Evolutionary conservation across 2,888 invertebrate genomes (phyloP).

Genomic region (Nineta flava): DNA sequence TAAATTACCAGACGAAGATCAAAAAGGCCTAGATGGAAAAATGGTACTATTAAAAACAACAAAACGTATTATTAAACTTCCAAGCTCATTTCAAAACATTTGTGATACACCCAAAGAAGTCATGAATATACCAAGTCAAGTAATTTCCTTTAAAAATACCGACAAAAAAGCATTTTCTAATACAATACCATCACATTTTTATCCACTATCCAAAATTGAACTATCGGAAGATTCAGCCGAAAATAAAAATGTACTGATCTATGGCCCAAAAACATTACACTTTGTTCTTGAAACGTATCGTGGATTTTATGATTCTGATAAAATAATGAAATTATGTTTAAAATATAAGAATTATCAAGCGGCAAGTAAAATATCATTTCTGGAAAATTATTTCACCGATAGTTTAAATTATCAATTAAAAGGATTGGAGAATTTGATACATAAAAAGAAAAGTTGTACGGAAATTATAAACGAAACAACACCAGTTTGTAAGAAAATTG

Average conservation of each 20-base stretch:
- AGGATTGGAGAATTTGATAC: conserved; percentile 20
- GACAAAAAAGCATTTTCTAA: conserved; percentile 7
- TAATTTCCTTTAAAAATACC: conserved; percentile 20
- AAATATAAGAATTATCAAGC: conserved; percentile 25
- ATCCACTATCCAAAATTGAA: conserved; percentile 3
- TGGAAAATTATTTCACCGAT: conserved; percentile 27
- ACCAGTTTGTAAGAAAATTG: background rate
- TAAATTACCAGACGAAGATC: conserved; percentile 36
- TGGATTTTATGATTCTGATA: conserved; percentile 27
- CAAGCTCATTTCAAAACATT: conserved; percentile 25
- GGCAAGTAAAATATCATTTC: conserved; percentile 25
- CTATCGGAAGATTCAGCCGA: background rate
- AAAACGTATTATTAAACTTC: conserved; percentile 54
- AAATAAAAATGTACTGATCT: conserved; percentile 1
- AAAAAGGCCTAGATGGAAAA: conserved; percentile 36
- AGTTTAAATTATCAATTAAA: conserved; percentile 26
- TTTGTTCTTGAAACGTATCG: conserved; percentile 24
- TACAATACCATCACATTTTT: conserved; percentile 6
- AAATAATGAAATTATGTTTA: conserved; percentile 22
- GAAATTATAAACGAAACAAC: background rate
- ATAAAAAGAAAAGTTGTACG: background rate
- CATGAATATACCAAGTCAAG: conserved; percentile 26
- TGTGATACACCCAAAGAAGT: conserved; percentile 26
- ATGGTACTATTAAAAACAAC: conserved; percentile 54
- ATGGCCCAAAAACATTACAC: conserved; percentile 25